Percentiles rank a stretch among this genome's conserved stretches.
Conservation (phyloP, 2,797 vertebrate genomes). For the Gobionotothen gibberifrons region DNA sequence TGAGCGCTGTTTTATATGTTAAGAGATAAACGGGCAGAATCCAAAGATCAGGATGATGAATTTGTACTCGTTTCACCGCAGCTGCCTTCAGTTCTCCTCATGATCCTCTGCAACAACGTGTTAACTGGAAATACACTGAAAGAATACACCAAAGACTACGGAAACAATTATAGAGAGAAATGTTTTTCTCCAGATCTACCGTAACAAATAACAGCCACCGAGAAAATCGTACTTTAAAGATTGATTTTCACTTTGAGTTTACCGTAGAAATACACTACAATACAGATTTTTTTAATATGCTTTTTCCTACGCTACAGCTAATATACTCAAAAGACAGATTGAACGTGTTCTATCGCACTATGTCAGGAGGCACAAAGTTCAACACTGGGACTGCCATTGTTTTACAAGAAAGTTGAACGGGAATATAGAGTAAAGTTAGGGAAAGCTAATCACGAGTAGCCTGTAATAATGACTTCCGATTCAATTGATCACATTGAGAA, state of each 20-base stretch:
- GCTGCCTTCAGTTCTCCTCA: conserved; percentile 36
- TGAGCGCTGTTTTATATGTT: conserved; percentile 24
- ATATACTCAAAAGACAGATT: conserved; percentile 59
- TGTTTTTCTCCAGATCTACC: conserved; percentile 32
- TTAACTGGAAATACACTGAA: conserved; percentile 51
- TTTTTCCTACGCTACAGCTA: conserved; percentile 56
- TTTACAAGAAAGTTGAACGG: conserved; percentile 24
- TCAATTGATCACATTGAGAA: conserved; percentile 1
- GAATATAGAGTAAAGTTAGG: not conserved
- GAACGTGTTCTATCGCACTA: conserved; percentile 46
- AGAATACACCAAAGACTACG: conserved; percentile 54
- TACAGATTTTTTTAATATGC: conserved; percentile 52
- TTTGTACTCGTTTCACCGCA: not conserved
- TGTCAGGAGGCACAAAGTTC: conserved; percentile 60
- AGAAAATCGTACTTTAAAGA: conserved; percentile 43
- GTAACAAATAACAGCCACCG: conserved; percentile 61
- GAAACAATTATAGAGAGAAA: conserved; percentile 48
- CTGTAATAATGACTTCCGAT: conserved; percentile 7
- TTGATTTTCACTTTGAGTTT: conserved; percentile 50
- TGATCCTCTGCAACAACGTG: conserved; percentile 47
- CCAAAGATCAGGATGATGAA: conserved; percentile 23
- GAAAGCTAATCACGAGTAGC: not conserved
- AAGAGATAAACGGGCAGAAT: conserved; percentile 41
- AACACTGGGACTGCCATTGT: conserved; percentile 35
- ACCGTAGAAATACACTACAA: conserved; percentile 62